Evolutionary conservation across 2,888 invertebrate genomes (phyloP), one percentile per base, ranked within the genome.

Genomic region (Lithodes maja): DNA sequence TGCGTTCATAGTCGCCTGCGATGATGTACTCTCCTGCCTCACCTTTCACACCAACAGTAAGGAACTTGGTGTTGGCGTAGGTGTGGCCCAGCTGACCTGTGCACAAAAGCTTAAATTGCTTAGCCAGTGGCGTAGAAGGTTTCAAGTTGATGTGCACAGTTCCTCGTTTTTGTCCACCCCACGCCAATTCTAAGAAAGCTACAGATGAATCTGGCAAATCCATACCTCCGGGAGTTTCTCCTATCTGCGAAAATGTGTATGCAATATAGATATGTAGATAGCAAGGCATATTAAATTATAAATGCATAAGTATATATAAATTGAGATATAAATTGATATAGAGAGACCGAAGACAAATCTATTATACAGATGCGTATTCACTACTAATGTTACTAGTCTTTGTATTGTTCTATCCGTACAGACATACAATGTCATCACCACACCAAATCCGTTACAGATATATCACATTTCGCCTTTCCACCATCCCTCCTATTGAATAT

Each of bases 41-140:
- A 12, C 61, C 61, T 61, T 61, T 61, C 7, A 5, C 12, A 12
- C 61, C 61, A 5, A 61, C 61, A 7, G 7, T 61, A 12, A 61
- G 61, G 61, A 61, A 61, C 5, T 61, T 61, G 71, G 71, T 71
- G 71, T 71, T 71, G 17, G 17, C n/a, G 71, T 71, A 71, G 71
- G 71, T n/a, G 71, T 12, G 71, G 5, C 71, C 71, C 15, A 1
- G 17, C 71, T 71, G n/a, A 71, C 71, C 71, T 12, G 71, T 71
- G 17, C 71, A 71, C 71, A 71, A 17, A 17, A 71, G 71, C 12
- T n/a, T n/a, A 17, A 71, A 71, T 3, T n/a, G 71, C 15, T 17
- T 12, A 1, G 71, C 17, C 3, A 12, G 15, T 5, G 71, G 1
- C 2, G 17, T 17, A 2, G 12, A n/a, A 17, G 15, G 5, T 3